Evolutionary conservation across 2,888 invertebrate genomes (phyloP).

Genomic region (Plebejus argus): DNA sequence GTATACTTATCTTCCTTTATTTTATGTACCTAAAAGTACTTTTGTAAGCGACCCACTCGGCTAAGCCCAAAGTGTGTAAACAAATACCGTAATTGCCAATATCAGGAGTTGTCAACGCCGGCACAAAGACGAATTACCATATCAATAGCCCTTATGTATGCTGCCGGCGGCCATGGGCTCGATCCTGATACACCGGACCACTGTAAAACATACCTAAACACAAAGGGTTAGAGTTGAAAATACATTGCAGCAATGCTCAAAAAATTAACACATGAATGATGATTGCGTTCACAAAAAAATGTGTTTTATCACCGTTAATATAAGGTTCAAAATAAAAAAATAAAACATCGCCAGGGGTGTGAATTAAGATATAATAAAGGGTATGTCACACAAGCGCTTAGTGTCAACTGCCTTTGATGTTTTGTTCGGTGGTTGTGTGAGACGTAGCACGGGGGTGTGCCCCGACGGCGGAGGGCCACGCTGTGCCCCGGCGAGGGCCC

Average conservation of each 20-base stretch:
- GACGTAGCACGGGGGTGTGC: conserved; percentile 24
- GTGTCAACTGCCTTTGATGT: conserved; percentile 76
- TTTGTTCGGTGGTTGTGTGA: conserved; percentile 31
- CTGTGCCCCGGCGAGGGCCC: conserved; percentile 1
- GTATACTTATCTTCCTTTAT: background rate
- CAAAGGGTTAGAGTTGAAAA: conserved; percentile 45
- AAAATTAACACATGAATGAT: conserved; percentile 1
- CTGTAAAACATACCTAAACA: conserved; percentile 42
- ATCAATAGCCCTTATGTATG: conserved; percentile 72
- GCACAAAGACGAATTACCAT: conserved; percentile 65
- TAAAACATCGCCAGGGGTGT: conserved; percentile 67
- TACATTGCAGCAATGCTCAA: conserved; percentile 33
- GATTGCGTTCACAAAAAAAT: background rate
- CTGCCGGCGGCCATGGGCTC: background rate
- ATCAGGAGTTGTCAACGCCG: conserved; percentile 45
- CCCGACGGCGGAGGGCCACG: background rate
- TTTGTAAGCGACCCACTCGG: conserved; percentile 2
- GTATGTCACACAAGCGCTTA: conserved; percentile 67
- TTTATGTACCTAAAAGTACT: background rate
- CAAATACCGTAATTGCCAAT: conserved; percentile 27
- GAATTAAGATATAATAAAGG: conserved; percentile 75
- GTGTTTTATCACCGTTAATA: conserved; percentile 33
- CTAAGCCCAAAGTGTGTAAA: conserved; percentile 14
- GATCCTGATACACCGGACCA: background rate
- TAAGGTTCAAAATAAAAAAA: conserved; percentile 46